Base-by-base conservation (phyloP, 2,797 vertebrate species). In the Champsocephalus gunnari region DNA sequence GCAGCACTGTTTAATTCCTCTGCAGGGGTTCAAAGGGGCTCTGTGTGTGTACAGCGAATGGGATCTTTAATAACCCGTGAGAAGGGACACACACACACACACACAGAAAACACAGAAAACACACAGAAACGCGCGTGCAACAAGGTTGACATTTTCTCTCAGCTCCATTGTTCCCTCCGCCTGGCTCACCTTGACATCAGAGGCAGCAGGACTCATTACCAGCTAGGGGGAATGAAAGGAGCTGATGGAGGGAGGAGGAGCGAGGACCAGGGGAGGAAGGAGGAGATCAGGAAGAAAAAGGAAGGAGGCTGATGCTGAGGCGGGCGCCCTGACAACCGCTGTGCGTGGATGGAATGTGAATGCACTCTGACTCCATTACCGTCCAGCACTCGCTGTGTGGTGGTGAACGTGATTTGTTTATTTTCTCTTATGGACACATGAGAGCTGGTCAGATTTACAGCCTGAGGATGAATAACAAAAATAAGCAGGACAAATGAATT, bases 161-260 rank as follows among this genome's bases (percentile, higher is more conserved):
- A 87, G 87, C 89, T 88, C 87, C 87, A 93, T 92, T 92, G 92
- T 94, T 93, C 92, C 89, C 82, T 89, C 76, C 67, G 87, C 91
- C 86, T 81, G 76, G 88, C 92, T 95, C 94, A 94, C 93, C 93
- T 95, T 94, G 92, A 93, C 92, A 93, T 94, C 91, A 90, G 92
- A 94, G 89, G 93, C 92, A 92, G 88, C 90, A 89, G 89, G 89
- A 92, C 92, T 95, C 94, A 94, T 94, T 94, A 95, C 92, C 91
- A 92, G 88, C 88, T 87, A 83, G 85, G 82, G 71, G 87, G 92
- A 87, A 90, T 91, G 88, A 92, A 92, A 92, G 88, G 73, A 90
- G 72, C 81, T 88, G 75, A 81, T 59, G 79, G 85, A 81, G 78
- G 79, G 74, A 83, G 83, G 77, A 82, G 80, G 62, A 80, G 81